Evolutionary conservation across 2,797 vertebrate genomes (phyloP).

Genomic region (Enteromius anoplus): DNA sequence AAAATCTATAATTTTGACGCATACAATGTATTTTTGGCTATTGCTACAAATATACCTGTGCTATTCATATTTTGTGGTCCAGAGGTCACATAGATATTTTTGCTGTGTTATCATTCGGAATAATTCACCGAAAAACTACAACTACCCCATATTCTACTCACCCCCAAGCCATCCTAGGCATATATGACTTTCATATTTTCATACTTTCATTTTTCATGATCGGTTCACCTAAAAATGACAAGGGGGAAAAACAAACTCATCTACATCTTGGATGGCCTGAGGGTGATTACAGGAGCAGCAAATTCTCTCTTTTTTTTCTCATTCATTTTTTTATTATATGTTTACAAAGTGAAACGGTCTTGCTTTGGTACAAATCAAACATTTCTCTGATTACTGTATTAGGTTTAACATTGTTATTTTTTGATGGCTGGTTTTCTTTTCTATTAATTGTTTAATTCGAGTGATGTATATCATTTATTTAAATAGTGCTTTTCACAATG

Average conservation of each 20-base stretch:
- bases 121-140: neutral
- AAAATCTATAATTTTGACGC: no score
- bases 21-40: no score
- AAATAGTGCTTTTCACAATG: neutral
- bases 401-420: neutral
- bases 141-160: no score
- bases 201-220: no score
- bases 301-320: no score
- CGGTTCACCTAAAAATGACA: neutral
- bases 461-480: neutral
- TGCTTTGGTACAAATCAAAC: neutral
- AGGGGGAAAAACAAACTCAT: neutral
- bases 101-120: neutral
- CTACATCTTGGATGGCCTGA: neutral
- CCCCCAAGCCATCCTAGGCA: no score
- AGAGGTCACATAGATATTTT: no score
- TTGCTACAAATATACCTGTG: neutral
- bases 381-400: neutral
- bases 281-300: neutral
- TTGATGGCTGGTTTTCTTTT: neutral
- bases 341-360: neutral
- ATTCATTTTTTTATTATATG: no score
- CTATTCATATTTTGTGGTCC: no score
- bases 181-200: no score
- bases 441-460: neutral